Conservation (phyloP, 2,113 vertebrate species). For the Macrotis lagotis region DNA sequence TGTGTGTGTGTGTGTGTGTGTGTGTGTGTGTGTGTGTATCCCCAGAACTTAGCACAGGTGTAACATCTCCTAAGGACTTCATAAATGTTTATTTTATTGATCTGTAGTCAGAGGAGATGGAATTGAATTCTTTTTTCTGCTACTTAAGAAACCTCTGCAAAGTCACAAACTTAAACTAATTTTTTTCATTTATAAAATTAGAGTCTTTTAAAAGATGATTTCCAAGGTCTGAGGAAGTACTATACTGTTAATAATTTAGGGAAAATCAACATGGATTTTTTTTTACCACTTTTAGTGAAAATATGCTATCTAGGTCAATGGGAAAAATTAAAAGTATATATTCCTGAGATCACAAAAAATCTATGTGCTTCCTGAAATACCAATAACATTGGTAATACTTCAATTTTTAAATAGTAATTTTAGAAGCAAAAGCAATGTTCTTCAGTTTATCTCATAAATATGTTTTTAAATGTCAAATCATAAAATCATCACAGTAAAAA, state of each 20-base stretch:
- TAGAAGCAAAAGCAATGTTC: neutral
- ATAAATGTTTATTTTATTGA: neutral
- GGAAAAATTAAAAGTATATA: neutral
- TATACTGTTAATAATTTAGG: neutral
- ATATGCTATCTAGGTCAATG: neutral
- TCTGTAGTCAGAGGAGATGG: neutral
- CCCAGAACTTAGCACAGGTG: neutral
- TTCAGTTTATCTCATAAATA: neutral
- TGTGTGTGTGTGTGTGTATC: no score
- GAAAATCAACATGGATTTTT: neutral
- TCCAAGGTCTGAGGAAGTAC: neutral
- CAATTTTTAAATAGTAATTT: conserved; percentile 23
- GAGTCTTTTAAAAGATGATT: neutral
- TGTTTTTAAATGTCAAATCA: neutral
- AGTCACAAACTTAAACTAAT: neutral
- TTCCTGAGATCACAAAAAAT: neutral
- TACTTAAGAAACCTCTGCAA: neutral
- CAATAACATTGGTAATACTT: neutral
- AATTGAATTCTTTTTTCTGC: neutral
- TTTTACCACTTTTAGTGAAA: neutral
- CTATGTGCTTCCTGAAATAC: neutral
- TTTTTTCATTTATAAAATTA: neutral
- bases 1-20: no score
- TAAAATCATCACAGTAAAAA: neutral
- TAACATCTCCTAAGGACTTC: neutral